Percentiles rank a stretch among this genome's conserved stretches.
Conservation (phyloP, 2,797 vertebrate genomes). For the Podarcis lilfordi region DNA sequence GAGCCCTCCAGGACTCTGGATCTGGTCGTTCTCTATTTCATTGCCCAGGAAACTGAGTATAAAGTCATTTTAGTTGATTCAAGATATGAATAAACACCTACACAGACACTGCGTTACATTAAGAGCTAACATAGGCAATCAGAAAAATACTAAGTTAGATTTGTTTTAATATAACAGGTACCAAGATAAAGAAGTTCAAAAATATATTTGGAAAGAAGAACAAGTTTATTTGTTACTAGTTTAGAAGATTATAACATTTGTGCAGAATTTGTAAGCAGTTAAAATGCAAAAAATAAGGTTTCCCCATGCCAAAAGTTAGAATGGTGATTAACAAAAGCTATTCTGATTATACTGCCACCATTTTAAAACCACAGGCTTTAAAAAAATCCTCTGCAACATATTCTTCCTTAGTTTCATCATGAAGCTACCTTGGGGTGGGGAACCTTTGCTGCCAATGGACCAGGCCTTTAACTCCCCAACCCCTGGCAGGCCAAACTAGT, state of each 20-base stretch:
- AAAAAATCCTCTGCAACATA: not conserved
- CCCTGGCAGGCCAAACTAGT: too few relatives aligned
- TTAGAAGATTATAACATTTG: not conserved
- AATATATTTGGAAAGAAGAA: not conserved
- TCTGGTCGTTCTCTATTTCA: not conserved
- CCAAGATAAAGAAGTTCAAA: not conserved
- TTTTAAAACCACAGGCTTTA: not conserved
- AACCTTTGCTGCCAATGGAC: too few relatives aligned
- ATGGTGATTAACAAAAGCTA: not conserved
- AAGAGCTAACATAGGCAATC: not conserved
- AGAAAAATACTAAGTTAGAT: not conserved
- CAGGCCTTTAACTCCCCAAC: too few relatives aligned
- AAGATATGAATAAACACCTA: not conserved
- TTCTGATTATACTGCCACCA: not conserved
- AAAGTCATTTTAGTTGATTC: not conserved
- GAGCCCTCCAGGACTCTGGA: too few relatives aligned
- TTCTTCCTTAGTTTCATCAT: not conserved
- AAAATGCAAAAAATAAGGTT: not conserved
- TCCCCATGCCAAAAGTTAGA: not conserved
- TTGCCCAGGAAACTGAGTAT: not conserved
- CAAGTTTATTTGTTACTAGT: not conserved
- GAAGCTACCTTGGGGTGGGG: too few relatives aligned
- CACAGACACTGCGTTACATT: not conserved
- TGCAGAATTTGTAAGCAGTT: not conserved
- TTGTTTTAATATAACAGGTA: not conserved